Percentiles rank a stretch among this genome's conserved stretches.
Conservation (phyloP, 2,113 vertebrate species). For the Anthoscopus minutus region DNA sequence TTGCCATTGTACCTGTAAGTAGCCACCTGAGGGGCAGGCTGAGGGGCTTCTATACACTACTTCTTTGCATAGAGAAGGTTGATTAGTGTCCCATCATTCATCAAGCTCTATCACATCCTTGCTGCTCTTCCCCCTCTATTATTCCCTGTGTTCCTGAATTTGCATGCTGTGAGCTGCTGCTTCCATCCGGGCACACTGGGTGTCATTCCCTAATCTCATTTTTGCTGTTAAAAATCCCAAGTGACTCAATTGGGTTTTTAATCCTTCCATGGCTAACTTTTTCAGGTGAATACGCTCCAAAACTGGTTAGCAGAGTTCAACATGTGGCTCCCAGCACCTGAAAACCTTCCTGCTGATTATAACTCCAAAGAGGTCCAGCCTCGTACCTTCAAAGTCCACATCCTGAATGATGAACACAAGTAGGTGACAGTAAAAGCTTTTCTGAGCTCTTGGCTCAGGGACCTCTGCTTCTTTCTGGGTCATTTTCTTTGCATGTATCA, state of each 20-base stretch:
- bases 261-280: slow-evolving; percentile 10
- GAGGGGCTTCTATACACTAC: neutral
- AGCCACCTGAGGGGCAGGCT: neutral
- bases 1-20: slow-evolving; percentile 96
- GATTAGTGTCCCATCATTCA: neutral
- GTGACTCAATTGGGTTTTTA: neutral
- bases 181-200: neutral
- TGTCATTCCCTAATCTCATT: neutral
- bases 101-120: neutral
- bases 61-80: neutral
- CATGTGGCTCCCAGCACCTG: slow-evolving; percentile 90
- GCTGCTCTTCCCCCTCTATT: neutral
- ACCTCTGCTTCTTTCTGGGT: neutral
- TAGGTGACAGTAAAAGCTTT: slow-evolving; percentile 64
- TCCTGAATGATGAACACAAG: slow-evolving; percentile 97
- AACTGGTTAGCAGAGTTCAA: slow-evolving; percentile 98
- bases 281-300: slow-evolving; percentile 95
- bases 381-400: slow-evolving; percentile 90
- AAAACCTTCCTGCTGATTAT: slow-evolving; percentile 81
- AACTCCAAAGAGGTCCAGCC: slow-evolving; percentile 78
- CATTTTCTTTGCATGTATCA: neutral
- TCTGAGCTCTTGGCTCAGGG: neutral
- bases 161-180: neutral
- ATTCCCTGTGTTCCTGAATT: neutral
- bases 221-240: neutral